These are phyloP conservation scores for Archivesica marissinica DNA, from an alignment of 1,140 invertebrate species.

Conservation along the genomic window DNA sequence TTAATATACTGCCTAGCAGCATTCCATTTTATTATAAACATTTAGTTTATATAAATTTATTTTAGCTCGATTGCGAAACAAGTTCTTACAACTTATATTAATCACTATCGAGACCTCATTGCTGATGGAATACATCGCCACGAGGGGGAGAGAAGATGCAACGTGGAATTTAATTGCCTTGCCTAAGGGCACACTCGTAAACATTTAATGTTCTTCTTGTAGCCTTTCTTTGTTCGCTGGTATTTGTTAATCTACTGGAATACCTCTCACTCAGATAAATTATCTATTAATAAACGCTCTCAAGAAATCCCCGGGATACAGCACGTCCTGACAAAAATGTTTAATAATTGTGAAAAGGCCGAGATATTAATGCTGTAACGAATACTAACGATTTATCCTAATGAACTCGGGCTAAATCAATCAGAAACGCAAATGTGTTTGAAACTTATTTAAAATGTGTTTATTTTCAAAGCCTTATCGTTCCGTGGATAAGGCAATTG, in stretches of 20 bases:
- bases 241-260: slow-evolving; percentile 48
- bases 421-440: slow-evolving; percentile 62
- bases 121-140: too few species aligned
- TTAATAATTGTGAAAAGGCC: slow-evolving; percentile 52
- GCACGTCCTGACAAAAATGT: slow-evolving; percentile 50
- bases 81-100: too few species aligned
- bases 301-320: slow-evolving; percentile 29
- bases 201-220: too few species aligned
- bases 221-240: neutral
- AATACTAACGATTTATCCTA: slow-evolving; percentile 49
- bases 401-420: slow-evolving; percentile 53
- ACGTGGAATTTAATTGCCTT: too few species aligned
- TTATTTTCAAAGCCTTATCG: slow-evolving; percentile 63
- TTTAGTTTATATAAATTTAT: too few species aligned
- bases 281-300: slow-evolving; percentile 50
- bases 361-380: slow-evolving; percentile 46
- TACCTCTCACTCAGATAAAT: slow-evolving; percentile 39
- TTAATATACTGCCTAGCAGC: too few species aligned
- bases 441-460: slow-evolving; percentile 64
- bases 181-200: too few species aligned
- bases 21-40: too few species aligned
- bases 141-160: too few species aligned
- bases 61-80: too few species aligned
- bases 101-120: too few species aligned
- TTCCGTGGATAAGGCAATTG: slow-evolving; percentile 21